Conservation (phyloP, 1,140 invertebrate genomes). For the Dufourea novaeangliae region DNA sequence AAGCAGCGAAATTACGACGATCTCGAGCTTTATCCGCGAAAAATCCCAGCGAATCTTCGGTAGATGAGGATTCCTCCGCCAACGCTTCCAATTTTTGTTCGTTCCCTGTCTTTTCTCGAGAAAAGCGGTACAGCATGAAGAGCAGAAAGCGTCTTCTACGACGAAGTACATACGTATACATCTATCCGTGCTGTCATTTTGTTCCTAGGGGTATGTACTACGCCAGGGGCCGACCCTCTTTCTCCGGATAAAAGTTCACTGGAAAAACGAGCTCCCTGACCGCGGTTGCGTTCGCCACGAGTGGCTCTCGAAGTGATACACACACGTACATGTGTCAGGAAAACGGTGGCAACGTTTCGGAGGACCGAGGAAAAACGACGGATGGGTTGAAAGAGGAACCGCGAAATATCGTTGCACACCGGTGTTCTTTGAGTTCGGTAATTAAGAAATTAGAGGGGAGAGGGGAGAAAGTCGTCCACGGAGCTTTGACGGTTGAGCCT, state of each 20-base stretch:
- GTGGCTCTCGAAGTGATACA: slow-evolving; percentile 21
- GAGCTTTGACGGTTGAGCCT: neutral
- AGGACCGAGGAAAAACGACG: neutral
- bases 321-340: too few species aligned
- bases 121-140: neutral
- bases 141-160: neutral
- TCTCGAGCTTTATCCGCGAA: neutral
- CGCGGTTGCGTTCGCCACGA: neutral
- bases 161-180: slow-evolving; percentile 6
- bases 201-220: slow-evolving; percentile 25
- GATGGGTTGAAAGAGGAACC: too few species aligned
- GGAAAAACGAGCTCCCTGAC: slow-evolving; percentile 21
- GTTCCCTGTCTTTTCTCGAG: too few species aligned
- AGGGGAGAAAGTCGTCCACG: too few species aligned
- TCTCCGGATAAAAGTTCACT: slow-evolving; percentile 34
- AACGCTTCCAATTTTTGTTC: neutral
- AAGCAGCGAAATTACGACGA: neutral
- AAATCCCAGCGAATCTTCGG: neutral
- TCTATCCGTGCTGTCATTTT: slow-evolving; percentile 28
- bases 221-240: slow-evolving; percentile 14
- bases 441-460: slow-evolving; percentile 25
- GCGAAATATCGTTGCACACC: neutral
- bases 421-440: neutral
- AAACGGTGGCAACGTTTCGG: too few species aligned
- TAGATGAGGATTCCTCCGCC: neutral